Evolutionary conservation across 1,140 invertebrate genomes (phyloP), one percentile per base, ranked within the genome.

Genomic region (Megalonaias nervosa): DNA sequence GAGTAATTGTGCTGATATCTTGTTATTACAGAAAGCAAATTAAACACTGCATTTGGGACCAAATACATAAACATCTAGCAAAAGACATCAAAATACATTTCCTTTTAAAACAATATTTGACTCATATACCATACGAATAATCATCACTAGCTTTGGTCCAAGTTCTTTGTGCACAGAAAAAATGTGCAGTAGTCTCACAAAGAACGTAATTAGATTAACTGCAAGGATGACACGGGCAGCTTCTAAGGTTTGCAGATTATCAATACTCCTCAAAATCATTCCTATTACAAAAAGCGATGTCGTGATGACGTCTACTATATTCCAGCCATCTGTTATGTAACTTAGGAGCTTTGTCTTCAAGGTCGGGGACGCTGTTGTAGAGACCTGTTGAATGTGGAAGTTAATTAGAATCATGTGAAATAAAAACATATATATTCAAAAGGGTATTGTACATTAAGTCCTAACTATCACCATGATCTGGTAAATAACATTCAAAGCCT

Each of bases 141-240:
- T 92, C 88, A 92, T 92, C 23, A 92, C 90, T 6, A 92, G 87
- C 75, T 92, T 92, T 13, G 92, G 92, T 59, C 60, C 26, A 26
- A 26, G 26, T 26, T 26, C 26, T 26, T 26, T 26, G 26, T 26
- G 26, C 26, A 26, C 26, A 26, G 26, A 26, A 26, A 26, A 26
- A 26, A 26, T 26, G 26, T 26, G 26, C 26, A 26, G 26, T 26
- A 90, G 81, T 13, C 91, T 76, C 56, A 90, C 85, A 70, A 86
- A 91, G 77, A 91, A 91, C n/a, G 13, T 82, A 60, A 91, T 83
- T 21, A 91, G 81, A 70, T 89, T 89, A 6, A 90, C 74, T 19
- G 80, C 84, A n/a, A 90, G 82, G 38, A 90, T 81, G 9, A 90
- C 84, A 12, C 90, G 74, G 1, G 89, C 86, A 2, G 81, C 82